phyloP scores from a whole-genome alignment of 2,113 vertebrate genomes.

The Silurus glanis region DNA sequence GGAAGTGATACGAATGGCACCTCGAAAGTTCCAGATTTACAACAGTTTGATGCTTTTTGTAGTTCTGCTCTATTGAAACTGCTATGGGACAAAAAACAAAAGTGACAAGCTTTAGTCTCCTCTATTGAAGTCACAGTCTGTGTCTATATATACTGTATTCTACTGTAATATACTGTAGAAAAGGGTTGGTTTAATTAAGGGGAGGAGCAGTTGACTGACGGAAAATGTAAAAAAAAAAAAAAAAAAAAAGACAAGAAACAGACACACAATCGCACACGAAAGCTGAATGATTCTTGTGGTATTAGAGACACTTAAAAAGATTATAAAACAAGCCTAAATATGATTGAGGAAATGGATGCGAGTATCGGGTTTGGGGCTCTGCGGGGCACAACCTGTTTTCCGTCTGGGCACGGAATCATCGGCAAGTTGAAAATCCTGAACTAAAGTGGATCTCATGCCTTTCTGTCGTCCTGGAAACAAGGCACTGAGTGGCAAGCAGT shows the following conservation, averaged over 20 bases:
- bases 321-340: neutral
- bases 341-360: conserved; percentile 17
- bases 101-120: neutral
- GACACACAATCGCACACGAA: too few species aligned
- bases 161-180: neutral
- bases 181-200: neutral
- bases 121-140: neutral
- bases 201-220: neutral
- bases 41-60: neutral
- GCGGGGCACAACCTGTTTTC: conserved; percentile 54
- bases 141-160: neutral
- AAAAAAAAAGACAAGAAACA: too few species aligned
- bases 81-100: neutral
- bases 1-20: neutral
- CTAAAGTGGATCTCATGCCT: conserved; percentile 77
- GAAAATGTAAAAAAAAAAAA: too few species aligned
- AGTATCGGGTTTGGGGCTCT: conserved; percentile 45
- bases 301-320: neutral
- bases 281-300: neutral
- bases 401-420: conserved; percentile 66
- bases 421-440: conserved; percentile 74
- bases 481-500: conserved; percentile 77
- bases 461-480: conserved; percentile 78
- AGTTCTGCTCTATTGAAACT: neutral
- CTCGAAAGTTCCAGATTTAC: neutral